Evolutionary conservation across 2,797 vertebrate species (phyloP).

Genomic region (Tenualosa thibaudeaui): DNA sequence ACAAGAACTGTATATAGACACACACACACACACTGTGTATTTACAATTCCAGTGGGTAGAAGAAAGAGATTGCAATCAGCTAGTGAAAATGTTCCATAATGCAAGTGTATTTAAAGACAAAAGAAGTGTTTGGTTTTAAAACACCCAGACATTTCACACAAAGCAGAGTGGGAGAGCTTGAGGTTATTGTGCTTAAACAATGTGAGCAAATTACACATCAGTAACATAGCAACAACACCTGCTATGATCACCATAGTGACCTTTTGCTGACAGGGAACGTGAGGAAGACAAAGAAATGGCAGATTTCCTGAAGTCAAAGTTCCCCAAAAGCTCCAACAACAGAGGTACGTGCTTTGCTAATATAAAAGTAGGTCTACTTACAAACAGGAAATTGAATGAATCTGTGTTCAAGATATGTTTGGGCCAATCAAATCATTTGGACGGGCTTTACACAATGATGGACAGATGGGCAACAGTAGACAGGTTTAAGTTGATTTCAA

Average conservation of each 20-base stretch:
- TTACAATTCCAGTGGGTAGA: not conserved
- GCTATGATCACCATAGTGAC: constrained; percentile 10
- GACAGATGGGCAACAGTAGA: no score
- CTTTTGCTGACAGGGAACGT: constrained; percentile 74
- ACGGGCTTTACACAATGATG: no score
- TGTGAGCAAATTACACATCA: constrained; percentile 33
- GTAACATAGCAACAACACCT: constrained; percentile 21
- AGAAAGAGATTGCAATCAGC: not conserved
- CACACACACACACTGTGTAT: not conserved
- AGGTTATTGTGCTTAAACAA: not conserved
- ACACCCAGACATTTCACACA: not conserved
- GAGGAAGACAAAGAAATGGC: constrained; percentile 93
- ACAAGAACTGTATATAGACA: not conserved
- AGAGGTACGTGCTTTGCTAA: constrained; percentile 65
- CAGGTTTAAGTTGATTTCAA: no score
- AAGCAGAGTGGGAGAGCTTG: not conserved
- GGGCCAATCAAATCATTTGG: no score
- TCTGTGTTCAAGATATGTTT: no score
- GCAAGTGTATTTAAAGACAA: not conserved
- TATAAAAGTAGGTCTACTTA: not conserved
- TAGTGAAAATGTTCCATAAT: not conserved
- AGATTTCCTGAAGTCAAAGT: constrained; percentile 84
- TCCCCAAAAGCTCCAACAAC: constrained; percentile 76
- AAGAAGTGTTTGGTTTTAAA: not conserved
- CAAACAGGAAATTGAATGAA: no score